phyloP scores from a whole-genome alignment of 2,113 vertebrate genomes.

The Gadus chalcogrammus region DNA sequence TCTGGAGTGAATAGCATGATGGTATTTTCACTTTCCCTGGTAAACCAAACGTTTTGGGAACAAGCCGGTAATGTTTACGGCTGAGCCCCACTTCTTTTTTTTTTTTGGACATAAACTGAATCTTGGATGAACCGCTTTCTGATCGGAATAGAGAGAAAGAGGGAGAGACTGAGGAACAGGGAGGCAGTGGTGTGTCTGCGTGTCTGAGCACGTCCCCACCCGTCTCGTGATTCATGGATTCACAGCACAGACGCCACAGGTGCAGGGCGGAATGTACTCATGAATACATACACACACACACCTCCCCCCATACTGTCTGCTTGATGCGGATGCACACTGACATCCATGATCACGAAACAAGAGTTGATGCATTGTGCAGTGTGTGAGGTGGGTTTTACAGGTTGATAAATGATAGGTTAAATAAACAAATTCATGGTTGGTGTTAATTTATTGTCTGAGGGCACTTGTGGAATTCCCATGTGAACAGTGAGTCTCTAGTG shows the following conservation, averaged over 20 bases:
- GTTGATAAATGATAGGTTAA: not conserved
- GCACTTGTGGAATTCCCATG: too few species aligned
- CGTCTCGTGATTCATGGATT: slow-evolving; percentile 14
- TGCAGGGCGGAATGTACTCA: slow-evolving; percentile 28
- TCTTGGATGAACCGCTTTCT: slow-evolving; percentile 38
- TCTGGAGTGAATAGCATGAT: slow-evolving; percentile 31
- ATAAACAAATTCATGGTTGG: not conserved
- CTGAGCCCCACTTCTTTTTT: slow-evolving; percentile 27
- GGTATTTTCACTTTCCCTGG: slow-evolving; percentile 52
- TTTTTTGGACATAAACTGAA: slow-evolving; percentile 30
- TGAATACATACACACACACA: slow-evolving; percentile 3
- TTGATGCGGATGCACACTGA: slow-evolving; percentile 4
- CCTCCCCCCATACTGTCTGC: slow-evolving; percentile 20
- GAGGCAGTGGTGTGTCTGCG: slow-evolving; percentile 5
- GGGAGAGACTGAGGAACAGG: not conserved
- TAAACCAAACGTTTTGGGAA: slow-evolving; percentile 37
- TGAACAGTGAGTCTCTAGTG: too few species aligned
- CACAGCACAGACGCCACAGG: slow-evolving; percentile 14
- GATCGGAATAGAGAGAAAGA: slow-evolving; percentile 11
- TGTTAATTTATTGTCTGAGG: not conserved
- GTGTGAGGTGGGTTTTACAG: not conserved
- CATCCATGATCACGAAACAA: slow-evolving; percentile 5
- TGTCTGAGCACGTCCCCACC: slow-evolving; percentile 30
- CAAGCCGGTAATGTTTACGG: slow-evolving; percentile 40
- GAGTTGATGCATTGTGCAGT: not conserved